A percentile compares a stretch with the other conserved stretches of the same genome.
Evolutionary conservation across 1,140 invertebrate species (phyloP).

Genomic region (Megalopta genalis): DNA sequence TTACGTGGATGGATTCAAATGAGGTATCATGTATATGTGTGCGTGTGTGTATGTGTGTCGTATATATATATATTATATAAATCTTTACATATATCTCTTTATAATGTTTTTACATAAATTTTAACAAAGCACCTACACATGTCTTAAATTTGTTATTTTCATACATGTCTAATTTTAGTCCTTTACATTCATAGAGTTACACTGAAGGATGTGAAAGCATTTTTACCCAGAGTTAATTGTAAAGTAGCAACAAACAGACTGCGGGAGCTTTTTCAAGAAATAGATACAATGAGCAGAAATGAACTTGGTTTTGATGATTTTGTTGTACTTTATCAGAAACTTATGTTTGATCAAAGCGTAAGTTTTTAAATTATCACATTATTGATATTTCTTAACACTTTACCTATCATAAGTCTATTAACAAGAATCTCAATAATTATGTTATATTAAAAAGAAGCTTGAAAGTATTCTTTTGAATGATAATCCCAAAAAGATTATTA

Average conservation of each 20-base stretch:
- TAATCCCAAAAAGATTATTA: no score
- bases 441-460: no score
- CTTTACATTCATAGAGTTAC: slow-evolving; percentile 83
- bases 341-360: slow-evolving; percentile 90
- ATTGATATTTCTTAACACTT: not conserved
- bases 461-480: no score
- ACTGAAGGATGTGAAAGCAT: slow-evolving; percentile 94
- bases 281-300: slow-evolving; percentile 87
- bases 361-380: slow-evolving; percentile 66
- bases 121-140: slow-evolving; percentile 4
- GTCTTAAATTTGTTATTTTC: slow-evolving; percentile 8
- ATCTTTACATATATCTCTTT: not conserved
- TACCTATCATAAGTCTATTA: no score
- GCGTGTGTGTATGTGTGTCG: no score
- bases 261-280: slow-evolving; percentile 91
- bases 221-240: slow-evolving; percentile 93
- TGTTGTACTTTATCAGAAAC: slow-evolving; percentile 90
- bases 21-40: not conserved
- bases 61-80: no score
- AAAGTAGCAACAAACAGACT: slow-evolving; percentile 93
- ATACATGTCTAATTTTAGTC: slow-evolving; percentile 1
- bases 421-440: no score
- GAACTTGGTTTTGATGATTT: slow-evolving; percentile 97
- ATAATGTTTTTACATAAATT: not conserved
- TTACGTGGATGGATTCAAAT: no score